A percentile compares a stretch with the other conserved stretches of the same genome.
Conservation (phyloP, 2,797 vertebrate species). For the Sandelia bainsii region DNA sequence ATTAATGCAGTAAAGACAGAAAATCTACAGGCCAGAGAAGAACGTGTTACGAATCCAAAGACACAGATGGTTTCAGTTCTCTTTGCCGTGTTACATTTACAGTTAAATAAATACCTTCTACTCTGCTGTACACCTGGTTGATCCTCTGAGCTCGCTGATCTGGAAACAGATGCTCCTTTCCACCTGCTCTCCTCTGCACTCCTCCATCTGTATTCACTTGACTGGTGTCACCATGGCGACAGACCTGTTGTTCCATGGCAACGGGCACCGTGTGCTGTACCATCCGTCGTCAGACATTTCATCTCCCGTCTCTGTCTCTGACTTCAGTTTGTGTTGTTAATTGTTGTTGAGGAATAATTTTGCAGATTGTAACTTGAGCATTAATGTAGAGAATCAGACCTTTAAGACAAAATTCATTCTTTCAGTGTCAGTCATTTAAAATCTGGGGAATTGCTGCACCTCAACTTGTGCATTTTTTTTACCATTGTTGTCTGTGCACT, state of each 20-base stretch:
- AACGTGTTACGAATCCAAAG: no score
- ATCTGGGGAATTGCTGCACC: no score
- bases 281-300: not conserved
- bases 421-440: no score
- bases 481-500: no score
- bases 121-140: not conserved
- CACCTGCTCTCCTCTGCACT: slow-evolving; percentile 29
- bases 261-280: slow-evolving; percentile 17
- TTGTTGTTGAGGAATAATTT: not conserved
- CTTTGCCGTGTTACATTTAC: no score
- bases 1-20: no score
- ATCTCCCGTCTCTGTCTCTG: not conserved
- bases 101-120: not conserved
- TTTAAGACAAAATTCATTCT: not conserved
- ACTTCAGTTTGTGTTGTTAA: no score
- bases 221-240: slow-evolving; percentile 77
- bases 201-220: slow-evolving; percentile 53
- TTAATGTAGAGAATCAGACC: no score
- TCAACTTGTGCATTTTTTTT: no score
- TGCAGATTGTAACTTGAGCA: not conserved
- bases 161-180: slow-evolving; percentile 57
- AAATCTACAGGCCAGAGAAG: no score
- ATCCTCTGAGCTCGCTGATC: slow-evolving; percentile 30
- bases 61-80: no score
- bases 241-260: slow-evolving; percentile 71